phyloP scores from a whole-genome alignment of 2,113 vertebrate species.

The Ammodytes dubius region DNA sequence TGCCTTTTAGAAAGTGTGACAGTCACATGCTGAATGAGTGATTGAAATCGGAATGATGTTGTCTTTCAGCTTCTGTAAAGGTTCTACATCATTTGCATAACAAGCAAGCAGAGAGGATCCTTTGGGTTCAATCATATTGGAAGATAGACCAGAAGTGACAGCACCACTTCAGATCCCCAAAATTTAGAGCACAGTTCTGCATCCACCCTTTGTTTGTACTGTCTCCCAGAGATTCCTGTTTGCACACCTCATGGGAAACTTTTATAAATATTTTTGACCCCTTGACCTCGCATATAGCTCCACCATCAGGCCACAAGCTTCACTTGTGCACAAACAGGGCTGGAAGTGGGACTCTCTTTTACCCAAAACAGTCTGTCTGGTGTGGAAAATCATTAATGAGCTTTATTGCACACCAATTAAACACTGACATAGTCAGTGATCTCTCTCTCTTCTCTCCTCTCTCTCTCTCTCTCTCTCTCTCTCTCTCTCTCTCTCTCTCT shows the following conservation, averaged over 20 bases:
- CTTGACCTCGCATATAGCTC: not conserved
- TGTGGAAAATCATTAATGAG: conserved; percentile 38
- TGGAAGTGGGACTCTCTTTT: not conserved
- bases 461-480: not conserved
- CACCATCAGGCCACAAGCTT: no score
- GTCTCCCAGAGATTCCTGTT: not conserved
- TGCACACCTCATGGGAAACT: no score
- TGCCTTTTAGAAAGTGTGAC: no score
- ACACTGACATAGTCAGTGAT: conserved; percentile 13
- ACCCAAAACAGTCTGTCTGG: not conserved
- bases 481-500: not conserved
- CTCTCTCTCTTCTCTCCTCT: not conserved
- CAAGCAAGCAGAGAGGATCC: no score
- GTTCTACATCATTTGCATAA: no score
- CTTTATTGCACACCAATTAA: conserved; percentile 47
- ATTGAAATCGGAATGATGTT: no score
- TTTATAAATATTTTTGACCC: not conserved
- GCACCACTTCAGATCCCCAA: not conserved
- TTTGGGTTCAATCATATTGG: no score
- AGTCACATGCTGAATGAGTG: no score
- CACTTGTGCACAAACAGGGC: not conserved
- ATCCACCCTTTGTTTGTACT: not conserved
- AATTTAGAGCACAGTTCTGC: not conserved
- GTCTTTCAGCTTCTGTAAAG: no score
- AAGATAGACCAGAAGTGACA: not conserved